Percentiles rank a stretch among this genome's conserved stretches.
Conservation (phyloP, 2,797 vertebrate genomes). For the Enteromius radiatus region DNA sequence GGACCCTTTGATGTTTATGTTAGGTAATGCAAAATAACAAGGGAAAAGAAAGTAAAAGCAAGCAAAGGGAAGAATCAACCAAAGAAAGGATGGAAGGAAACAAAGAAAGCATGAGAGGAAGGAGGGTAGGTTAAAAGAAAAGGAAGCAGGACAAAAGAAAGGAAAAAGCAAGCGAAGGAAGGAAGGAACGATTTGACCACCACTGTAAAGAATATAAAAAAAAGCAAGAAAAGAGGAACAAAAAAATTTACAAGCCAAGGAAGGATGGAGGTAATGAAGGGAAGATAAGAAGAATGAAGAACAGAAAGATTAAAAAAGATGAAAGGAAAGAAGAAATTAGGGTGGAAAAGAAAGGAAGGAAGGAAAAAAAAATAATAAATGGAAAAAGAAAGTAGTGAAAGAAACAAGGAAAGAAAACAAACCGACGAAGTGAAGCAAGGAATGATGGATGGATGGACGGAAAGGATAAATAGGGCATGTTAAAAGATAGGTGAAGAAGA, state of each 20-base stretch:
- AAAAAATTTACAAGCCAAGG: background rate
- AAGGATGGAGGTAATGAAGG: background rate
- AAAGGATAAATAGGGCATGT: slow-evolving; percentile 1
- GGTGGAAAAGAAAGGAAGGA: background rate
- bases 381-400: background rate
- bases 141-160: background rate
- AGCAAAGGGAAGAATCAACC: too few relatives aligned
- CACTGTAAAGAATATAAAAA: background rate
- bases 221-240: background rate
- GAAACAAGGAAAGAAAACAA: background rate
- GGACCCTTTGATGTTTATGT: too few relatives aligned
- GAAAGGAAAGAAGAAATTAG: background rate
- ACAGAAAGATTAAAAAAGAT: background rate
- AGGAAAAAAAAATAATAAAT: background rate
- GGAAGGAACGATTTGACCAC: background rate
- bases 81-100: background rate
- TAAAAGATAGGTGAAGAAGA: background rate
- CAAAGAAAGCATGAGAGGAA: background rate
- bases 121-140: background rate
- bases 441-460: background rate
- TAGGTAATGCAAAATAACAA: too few relatives aligned
- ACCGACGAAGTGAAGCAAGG: background rate
- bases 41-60: too few relatives aligned
- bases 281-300: background rate
- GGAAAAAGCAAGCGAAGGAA: background rate